These are phyloP conservation scores for Phainopepla nitens DNA, from an alignment of 2,113 vertebrate species.

Conservation along the genomic window DNA sequence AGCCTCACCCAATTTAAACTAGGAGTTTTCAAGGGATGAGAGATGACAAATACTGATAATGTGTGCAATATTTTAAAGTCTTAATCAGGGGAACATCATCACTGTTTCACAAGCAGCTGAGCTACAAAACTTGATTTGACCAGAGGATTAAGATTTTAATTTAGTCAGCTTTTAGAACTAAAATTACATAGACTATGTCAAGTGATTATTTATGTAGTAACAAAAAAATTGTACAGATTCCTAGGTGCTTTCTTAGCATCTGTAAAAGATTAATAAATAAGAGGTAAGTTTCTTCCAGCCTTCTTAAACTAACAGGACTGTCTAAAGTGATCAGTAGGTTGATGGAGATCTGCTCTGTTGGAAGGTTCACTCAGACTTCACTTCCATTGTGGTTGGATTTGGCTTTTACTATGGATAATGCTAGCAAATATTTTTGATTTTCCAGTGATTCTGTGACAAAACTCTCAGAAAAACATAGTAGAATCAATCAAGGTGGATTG, in stretches of 20 bases:
- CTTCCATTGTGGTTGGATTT: not conserved
- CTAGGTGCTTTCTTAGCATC: not conserved
- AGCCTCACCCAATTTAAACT: not conserved
- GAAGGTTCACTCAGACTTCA: not conserved
- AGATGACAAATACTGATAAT: not conserved
- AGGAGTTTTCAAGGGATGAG: not conserved
- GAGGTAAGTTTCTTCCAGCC: not conserved
- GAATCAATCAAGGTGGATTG: not conserved
- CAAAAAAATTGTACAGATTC: not conserved
- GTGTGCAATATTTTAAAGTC: not conserved
- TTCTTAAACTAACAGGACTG: not conserved
- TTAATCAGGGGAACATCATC: not conserved
- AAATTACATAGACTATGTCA: not conserved
- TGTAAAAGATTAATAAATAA: not conserved
- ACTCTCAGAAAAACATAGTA: not conserved
- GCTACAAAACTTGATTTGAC: not conserved
- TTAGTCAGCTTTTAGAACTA: not conserved
- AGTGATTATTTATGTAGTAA: not conserved
- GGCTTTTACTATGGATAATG: not conserved
- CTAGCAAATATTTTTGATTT: not conserved
- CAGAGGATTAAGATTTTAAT: not conserved
- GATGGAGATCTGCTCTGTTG: not conserved
- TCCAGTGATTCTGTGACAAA: not conserved
- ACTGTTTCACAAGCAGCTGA: not conserved
- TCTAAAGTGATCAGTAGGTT: not conserved